Evolutionary conservation across 2,888 invertebrate genomes (phyloP), one percentile per base, ranked within the genome.

Genomic region (Rhimphoctona megacephalus): DNA sequence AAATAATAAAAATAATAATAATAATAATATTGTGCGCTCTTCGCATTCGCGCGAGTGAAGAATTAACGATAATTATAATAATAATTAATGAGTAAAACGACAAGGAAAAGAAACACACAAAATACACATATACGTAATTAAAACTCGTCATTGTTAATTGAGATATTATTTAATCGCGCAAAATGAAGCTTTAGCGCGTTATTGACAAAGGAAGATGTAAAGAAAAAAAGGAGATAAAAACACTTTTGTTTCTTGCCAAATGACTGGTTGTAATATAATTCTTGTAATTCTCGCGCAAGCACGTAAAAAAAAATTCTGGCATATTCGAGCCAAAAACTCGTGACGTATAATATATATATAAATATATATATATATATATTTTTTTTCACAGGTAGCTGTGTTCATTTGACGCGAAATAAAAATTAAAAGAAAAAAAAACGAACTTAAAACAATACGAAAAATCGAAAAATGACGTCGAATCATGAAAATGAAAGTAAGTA

Each of bases 181-280:
- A 74, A 81, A 85, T 79, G 70, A 80, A 83, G 81, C 74, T 80
- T 78, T 81, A 78, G 74, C 81, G 86, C 82, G 78, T 87, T 84
- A 83, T 82, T 86, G 57, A 85, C 69, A 76, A 77, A 76, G 67
- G 54, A 81, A 83, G 61, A 79, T 83, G 64, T 52, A 19, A 76
- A 46, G 54, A 76, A 52, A 52, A 39, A 73, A 54, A 52, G 22
- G 19, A 54, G 74, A 77, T 43, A 89, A 87, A 70, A 79, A 85
- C 83, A 89, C 85, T 88, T 81, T 89, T 85, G 89, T 89, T 89
- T 88, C 87, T 90, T 88, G 85, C 83, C 84, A 87, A 87, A 86
- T 89, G 89, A 88, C 87, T 88, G 90, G 90, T 90, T 91, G 91
- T 92, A 92, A 91, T 90, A 91, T 92, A 91, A 89, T 91, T 89